These are phyloP conservation scores for Mythimna pallens DNA, from an alignment of 2,888 invertebrate genomes.

Conservation along the genomic window DNA sequence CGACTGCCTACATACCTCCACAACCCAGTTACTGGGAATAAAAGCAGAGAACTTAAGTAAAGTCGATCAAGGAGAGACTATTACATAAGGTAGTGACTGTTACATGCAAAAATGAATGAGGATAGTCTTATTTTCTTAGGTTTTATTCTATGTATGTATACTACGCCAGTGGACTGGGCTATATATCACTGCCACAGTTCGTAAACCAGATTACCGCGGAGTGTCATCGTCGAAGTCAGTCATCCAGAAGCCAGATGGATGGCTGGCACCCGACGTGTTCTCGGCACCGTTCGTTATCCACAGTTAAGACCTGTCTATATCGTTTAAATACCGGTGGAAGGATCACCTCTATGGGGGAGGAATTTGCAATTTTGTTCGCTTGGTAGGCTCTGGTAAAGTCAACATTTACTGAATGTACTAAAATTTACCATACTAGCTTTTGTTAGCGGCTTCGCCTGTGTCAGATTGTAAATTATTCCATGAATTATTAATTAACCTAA, in stretches of 20 bases:
- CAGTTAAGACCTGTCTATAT: constrained; percentile 37
- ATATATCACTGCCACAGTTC: background rate
- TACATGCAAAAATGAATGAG: too few species aligned
- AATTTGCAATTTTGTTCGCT: constrained; percentile 10
- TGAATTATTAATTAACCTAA: too few species aligned
- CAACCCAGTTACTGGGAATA: too few species aligned
- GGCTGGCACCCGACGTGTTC: constrained; percentile 30
- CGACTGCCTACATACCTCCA: too few species aligned
- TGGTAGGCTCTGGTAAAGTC: background rate
- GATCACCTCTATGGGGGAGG: background rate
- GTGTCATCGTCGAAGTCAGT: constrained; percentile 39
- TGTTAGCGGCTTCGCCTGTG: background rate
- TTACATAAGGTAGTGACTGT: too few species aligned
- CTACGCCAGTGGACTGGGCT: background rate
- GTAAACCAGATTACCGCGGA: background rate
- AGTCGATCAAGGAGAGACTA: too few species aligned
- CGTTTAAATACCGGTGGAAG: constrained; percentile 25
- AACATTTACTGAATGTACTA: background rate
- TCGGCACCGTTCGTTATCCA: constrained; percentile 38
- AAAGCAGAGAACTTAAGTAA: too few species aligned
- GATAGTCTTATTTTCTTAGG: too few species aligned
- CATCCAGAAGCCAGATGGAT: constrained; percentile 43
- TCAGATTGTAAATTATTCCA: too few species aligned
- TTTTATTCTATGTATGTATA: background rate
- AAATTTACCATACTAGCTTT: background rate